Evolutionary conservation across 1,140 invertebrate genomes (phyloP), one percentile per base, ranked within the genome.

Genomic region (Pogonomyrmex californicus): DNA sequence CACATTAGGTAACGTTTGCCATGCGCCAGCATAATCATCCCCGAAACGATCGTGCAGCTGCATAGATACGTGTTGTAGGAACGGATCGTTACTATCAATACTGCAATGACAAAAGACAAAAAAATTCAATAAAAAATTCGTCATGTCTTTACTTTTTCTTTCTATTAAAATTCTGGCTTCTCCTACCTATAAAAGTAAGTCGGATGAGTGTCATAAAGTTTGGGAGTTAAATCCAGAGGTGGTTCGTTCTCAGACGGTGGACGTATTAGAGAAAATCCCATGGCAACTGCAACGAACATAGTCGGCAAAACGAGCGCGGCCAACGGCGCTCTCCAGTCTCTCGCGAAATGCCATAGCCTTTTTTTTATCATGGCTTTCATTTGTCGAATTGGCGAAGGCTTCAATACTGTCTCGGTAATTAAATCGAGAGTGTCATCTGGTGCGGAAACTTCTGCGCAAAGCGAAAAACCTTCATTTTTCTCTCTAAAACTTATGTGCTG

Each of bases 261-360:
- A 1, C 97, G 95, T 87, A 97, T 96, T 88, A 96, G 95, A 47
- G 97, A 96, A 93, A 97, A 97, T 76, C 95, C 97, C 97, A 97
- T 97, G 41, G 97, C 96, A 17, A 96, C 93, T 1, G 96, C 94
- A 65, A 97, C 96, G 92, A 97, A 97, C 63, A 97, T 86, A 0
- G 96, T 96, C 1, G 97, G 97, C 87, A 97, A 93, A 62, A 96
- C 90, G n/a, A 97, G 90, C 14, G 96, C 95, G n/a, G 96, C 95
- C 77, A 97, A 95, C 23, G 97, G 93, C 33, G 97, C 94, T 89
- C 96, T 95, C 93, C 95, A 96, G 88, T 97, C 97, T 36, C 96
- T 95, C 6, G 92, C 90, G 87, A 97, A 96, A 90, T 97, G 97
- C 79, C 96, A 93, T 30, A 96, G 93, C 62, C 96, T 94, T 87